phyloP scores from a whole-genome alignment of 2,113 vertebrate genomes.

The Vulpes lagopus region DNA sequence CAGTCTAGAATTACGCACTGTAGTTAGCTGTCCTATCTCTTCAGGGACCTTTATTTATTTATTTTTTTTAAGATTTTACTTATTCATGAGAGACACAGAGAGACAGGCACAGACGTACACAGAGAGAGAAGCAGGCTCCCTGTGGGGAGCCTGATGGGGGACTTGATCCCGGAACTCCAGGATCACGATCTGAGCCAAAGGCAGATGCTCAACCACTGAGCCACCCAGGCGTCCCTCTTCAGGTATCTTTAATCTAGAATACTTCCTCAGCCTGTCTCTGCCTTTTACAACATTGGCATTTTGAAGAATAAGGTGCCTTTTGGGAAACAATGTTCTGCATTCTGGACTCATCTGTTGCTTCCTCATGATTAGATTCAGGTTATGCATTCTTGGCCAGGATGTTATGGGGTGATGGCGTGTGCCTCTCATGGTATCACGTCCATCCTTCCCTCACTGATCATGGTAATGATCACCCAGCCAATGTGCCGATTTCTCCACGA shows the following conservation, averaged over 20 bases:
- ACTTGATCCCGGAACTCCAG: no score
- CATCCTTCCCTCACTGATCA: background rate
- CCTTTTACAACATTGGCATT: background rate
- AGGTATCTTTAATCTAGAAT: background rate
- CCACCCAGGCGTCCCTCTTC: background rate
- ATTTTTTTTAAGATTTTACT: no score
- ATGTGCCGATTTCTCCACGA: background rate
- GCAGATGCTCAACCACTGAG: no score
- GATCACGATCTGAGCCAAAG: no score
- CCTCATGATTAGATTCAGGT: rapidly evolving
- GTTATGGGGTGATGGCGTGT: no score
- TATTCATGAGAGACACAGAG: no score
- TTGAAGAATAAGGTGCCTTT: background rate
- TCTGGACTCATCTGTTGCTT: background rate
- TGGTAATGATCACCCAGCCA: background rate
- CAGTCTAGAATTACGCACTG: background rate
- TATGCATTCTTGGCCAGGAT: background rate
- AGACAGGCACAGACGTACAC: no score
- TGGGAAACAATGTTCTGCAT: background rate
- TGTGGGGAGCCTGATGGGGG: no score
- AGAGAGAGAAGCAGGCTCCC: no score
- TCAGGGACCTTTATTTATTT: background rate
- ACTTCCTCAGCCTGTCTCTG: background rate
- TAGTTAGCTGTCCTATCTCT: background rate
- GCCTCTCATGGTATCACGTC: background rate